phyloP scores from a whole-genome alignment of 2,797 vertebrate species.

The Halcyon leucocephala region DNA sequence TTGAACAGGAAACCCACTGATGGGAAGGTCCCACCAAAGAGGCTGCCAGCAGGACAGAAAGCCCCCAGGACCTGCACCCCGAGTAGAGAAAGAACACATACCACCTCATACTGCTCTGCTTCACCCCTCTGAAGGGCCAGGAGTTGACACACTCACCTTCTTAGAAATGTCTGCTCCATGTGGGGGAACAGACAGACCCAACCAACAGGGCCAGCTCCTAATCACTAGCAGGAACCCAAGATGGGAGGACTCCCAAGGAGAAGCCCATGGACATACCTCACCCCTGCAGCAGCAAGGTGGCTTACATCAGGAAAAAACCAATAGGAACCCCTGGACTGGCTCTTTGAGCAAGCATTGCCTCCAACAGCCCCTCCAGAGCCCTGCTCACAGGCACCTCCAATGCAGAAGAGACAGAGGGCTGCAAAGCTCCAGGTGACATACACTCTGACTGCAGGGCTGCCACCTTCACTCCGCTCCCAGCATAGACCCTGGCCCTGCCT shows the following conservation, averaged over 20 bases:
- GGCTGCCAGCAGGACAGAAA: background rate
- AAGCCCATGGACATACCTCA: background rate
- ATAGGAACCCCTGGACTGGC: background rate
- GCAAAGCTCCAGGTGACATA: background rate
- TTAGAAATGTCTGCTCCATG: accelerated
- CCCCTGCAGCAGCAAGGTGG: background rate
- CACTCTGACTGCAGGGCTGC: background rate
- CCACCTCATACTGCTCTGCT: background rate
- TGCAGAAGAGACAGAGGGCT: no score
- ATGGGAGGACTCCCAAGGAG: background rate
- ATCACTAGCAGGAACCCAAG: background rate
- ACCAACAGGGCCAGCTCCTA: background rate
- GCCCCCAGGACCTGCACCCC: background rate
- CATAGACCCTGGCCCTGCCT: background rate
- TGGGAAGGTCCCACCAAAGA: background rate
- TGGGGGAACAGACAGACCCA: background rate
- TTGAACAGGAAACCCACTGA: background rate
- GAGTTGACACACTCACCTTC: accelerated
- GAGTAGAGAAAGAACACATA: background rate
- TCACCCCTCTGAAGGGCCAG: background rate
- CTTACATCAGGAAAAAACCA: background rate
- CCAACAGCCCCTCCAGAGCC: background rate
- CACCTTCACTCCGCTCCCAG: background rate
- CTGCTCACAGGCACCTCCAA: background rate
- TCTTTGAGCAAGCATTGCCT: background rate